Evolutionary conservation across 2,797 vertebrate genomes (phyloP), one percentile per base, ranked within the genome.

Genomic region (Hafferia zeledoni): DNA sequence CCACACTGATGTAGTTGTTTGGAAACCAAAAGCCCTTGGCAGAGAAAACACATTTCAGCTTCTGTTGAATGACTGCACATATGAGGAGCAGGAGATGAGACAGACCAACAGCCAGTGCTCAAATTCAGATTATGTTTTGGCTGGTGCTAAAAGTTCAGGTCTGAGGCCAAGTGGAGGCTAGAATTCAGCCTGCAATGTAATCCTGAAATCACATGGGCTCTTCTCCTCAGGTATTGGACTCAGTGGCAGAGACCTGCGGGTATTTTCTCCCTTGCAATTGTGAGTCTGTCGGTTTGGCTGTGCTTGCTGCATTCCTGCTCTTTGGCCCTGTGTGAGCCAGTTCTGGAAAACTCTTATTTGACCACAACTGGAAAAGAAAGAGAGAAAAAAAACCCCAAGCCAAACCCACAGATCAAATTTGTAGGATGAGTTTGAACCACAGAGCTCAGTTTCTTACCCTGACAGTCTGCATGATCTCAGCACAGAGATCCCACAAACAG

Each of bases 11-110:
- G 91, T 95, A 94, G 93, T 71, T 95, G 74, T 94, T 95, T 91
- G 85, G 97, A 95, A 94, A 87, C 68, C 83, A 65, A 17, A 1
- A 3, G 60, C 80, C 88, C 89, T 87, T 96, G 96, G 94, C 94
- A 94, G 74, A 43, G 60, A 70, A 84, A 88, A 37, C 20, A 43
- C 90, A 79, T 96, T 96, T 94, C 94, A 90, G 91, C 95, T 96
- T 88, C 95, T 94, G 95, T 94, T 95, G 94, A 95, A 97, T 95
- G 87, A 95, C 89, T 94, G 95, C 94, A 94, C 87, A 94, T 72
- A 56, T 94, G 93, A 96, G 82, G 91, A 87, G 87, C 90, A 94
- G 89, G 88, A 93, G 93, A 91, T 4, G 30, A 83, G 90, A 94
- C 10, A 91, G 83, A 93, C 87, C 91, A 91, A 94, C 27, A 87